These are phyloP conservation scores for Epizoanthus rinbou DNA, from an alignment of 92 coral and sea anemone genomes.

Conservation along the genomic window DNA sequence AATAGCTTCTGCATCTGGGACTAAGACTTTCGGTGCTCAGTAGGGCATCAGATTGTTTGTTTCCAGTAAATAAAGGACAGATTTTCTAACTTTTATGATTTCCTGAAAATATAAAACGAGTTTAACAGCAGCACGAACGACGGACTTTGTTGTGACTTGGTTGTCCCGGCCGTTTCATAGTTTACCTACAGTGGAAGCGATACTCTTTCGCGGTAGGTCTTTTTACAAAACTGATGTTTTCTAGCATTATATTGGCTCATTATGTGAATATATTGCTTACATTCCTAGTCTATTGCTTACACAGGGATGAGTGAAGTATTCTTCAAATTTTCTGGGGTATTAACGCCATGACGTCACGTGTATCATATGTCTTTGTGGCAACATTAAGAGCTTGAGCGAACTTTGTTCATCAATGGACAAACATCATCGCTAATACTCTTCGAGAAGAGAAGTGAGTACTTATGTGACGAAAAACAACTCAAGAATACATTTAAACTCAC, in stretches of 20 bases:
- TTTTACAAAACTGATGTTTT: not conserved
- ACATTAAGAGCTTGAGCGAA: conserved; percentile 34
- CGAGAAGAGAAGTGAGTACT: conserved; percentile 33
- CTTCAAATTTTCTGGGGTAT: conserved; percentile 43
- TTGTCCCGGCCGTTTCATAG: conserved; percentile 5
- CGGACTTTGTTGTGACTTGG: not conserved
- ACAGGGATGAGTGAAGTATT: conserved; percentile 41
- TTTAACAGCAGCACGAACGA: not conserved
- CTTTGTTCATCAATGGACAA: conserved; percentile 28
- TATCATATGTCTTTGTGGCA: conserved; percentile 41
- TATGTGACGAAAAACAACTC: conserved; percentile 41
- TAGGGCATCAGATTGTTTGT: not conserved
- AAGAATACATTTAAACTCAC: conserved; percentile 12
- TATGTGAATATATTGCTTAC: conserved; percentile 44
- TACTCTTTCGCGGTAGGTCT: not conserved
- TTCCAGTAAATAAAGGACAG: not conserved
- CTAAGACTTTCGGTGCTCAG: conserved; percentile 6
- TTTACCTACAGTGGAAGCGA: conserved; percentile 2
- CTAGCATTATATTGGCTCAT: conserved; percentile 30
- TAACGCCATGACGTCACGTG: conserved; percentile 40
- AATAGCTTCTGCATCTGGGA: conserved; percentile 10
- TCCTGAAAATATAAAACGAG: not conserved
- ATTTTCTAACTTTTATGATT: not conserved
- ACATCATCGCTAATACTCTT: conserved; percentile 29
- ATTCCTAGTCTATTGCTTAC: conserved; percentile 29